These are phyloP conservation scores for Embiotoca jacksoni DNA, from an alignment of 2,113 vertebrate genomes.

Conservation along the genomic window DNA sequence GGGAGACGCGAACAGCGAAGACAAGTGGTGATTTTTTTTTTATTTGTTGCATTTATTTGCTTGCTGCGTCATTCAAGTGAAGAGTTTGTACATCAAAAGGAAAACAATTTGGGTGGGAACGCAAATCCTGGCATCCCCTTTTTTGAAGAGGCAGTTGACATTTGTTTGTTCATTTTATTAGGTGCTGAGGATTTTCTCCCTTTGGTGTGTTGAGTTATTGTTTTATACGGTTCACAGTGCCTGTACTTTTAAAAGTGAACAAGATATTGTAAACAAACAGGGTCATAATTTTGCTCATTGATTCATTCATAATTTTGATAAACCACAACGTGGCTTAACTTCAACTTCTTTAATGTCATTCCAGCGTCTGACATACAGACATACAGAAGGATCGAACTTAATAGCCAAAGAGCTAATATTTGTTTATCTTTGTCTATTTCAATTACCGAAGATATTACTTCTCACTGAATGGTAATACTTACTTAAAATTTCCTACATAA, in stretches of 20 bases:
- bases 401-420: too few species aligned
- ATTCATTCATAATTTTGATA: too few species aligned
- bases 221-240: neutral
- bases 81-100: conserved; percentile 24
- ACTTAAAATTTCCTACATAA: too few species aligned
- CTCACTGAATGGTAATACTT: too few species aligned
- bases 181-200: neutral
- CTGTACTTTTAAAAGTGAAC: neutral
- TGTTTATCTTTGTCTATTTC: too few species aligned
- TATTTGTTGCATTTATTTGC: conserved; percentile 23
- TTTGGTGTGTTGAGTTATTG: neutral
- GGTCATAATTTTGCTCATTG: neutral
- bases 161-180: conserved; percentile 27
- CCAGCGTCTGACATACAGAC: too few species aligned
- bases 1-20: conserved; percentile 31
- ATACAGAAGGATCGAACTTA: too few species aligned
- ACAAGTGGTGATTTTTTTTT: conserved; percentile 6
- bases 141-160: conserved; percentile 47
- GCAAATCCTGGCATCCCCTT: conserved; percentile 18
- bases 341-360: too few species aligned
- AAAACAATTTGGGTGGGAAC: conserved; percentile 46
- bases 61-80: conserved; percentile 24
- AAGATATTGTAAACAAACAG: neutral
- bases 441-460: too few species aligned
- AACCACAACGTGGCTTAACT: too few species aligned